Base-by-base conservation (phyloP, 2,797 vertebrate species). In the Xyrichtys novacula region DNA sequence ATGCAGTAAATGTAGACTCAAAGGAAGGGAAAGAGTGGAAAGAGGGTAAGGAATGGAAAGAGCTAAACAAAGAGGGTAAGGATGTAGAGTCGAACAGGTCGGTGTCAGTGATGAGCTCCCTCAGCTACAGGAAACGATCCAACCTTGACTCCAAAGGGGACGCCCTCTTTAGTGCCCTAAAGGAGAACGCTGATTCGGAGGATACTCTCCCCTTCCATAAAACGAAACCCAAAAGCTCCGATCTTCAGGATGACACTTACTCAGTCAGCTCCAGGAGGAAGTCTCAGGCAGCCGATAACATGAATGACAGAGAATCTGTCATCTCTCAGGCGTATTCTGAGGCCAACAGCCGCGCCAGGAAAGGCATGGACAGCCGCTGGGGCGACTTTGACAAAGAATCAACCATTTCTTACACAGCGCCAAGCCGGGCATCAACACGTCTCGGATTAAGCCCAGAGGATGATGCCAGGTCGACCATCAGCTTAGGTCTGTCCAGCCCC, bases 111-210 rank as follows among this genome's bases (percentile, higher is more conserved):
- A 92, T 96, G 93, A 98, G 96, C 89, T 97, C 95, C 14, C 95
- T 98, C 59, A 99, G 97, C 93, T 99, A 99, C 88, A 94, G 97
- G 80, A 98, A 96, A 85, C 93, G 94, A 26, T 85, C 92, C 32
- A 90, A 91, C 76, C 80, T 95, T 14, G 95, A 96, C 61, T 96
- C 96, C 57, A 90, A 88, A 2, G 95, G 94, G 54, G 95, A 96
- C 0, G 91, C 93, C 0, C 95, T 97, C 46, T 93, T 97, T 82
- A 95, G 89, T 31, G 36, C 94, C 2, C 92, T 98, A 7, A 94
- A 94, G 14, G 94, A 97, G 83, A 92, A 92, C 17, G 84, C 92
- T 0, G 84, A 92, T 16, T 92, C 96, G n/a, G 95, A 96, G 0
- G 95, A 97, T 14, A 8, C 47, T 3, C 53, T 76, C 0, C 87